phyloP scores from a whole-genome alignment of 2,888 invertebrate genomes.

The Leuctra nigra region DNA sequence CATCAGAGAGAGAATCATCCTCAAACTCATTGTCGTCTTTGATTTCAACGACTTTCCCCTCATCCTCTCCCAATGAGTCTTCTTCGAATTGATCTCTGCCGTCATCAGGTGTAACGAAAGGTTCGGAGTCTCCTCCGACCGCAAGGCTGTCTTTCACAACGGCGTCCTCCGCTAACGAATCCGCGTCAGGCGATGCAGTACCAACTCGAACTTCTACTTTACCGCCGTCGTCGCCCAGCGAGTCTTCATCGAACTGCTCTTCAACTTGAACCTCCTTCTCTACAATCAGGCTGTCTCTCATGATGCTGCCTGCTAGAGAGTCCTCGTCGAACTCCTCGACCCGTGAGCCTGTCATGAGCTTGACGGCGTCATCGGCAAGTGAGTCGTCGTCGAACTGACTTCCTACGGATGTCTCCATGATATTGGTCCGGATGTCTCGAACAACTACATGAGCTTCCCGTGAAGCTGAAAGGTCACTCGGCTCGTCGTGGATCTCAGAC shows the following conservation, averaged over 20 bases:
- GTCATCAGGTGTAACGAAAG: neutral
- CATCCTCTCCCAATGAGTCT: neutral
- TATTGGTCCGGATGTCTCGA: no score
- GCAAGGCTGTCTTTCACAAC: neutral
- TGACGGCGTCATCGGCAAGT: neutral
- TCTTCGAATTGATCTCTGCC: neutral
- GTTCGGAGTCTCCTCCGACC: neutral
- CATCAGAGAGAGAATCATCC: neutral
- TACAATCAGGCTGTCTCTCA: neutral
- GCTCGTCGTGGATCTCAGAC: no score
- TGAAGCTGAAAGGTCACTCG: no score
- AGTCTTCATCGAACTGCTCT: conserved; percentile 1
- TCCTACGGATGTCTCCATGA: neutral
- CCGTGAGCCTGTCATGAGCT: neutral
- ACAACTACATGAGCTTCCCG: no score
- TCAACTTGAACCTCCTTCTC: neutral
- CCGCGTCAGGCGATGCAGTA: neutral
- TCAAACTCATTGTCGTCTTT: neutral
- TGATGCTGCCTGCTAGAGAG: neutral
- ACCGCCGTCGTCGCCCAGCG: neutral
- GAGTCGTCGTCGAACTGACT: neutral
- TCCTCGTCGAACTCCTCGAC: neutral
- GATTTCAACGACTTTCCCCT: neutral
- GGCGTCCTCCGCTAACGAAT: neutral
- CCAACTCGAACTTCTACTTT: neutral